A percentile compares a stretch with the other conserved stretches of the same genome.
Evolutionary conservation across 1,140 invertebrate species (phyloP).

Genomic region (Ephestia elutella): DNA sequence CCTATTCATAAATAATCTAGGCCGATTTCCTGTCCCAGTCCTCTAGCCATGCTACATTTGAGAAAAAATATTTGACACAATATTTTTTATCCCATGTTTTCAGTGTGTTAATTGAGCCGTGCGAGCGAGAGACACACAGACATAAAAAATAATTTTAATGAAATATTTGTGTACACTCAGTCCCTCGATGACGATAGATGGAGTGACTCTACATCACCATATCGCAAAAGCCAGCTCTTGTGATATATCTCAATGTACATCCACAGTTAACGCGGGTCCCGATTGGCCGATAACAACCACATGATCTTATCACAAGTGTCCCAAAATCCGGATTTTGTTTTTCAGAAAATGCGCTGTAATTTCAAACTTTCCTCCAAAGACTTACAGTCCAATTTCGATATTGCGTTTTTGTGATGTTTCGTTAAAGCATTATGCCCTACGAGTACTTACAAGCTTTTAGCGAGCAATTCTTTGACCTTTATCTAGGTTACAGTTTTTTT

Average conservation of each 20-base stretch:
- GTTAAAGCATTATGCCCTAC: conserved; percentile 1
- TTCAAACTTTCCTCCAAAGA: background rate
- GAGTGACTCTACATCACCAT: background rate
- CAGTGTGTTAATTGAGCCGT: too few species aligned
- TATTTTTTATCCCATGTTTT: too few species aligned
- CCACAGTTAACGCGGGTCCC: background rate
- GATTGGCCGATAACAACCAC: background rate
- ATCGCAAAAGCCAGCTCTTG: background rate
- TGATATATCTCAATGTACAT: background rate
- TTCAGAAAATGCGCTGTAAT: background rate
- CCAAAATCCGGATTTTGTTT: background rate
- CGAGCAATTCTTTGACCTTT: background rate
- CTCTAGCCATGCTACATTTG: too few species aligned
- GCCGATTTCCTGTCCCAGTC: too few species aligned
- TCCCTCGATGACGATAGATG: too few species aligned
- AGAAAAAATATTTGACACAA: too few species aligned
- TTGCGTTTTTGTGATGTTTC: background rate
- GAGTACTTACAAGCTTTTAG: conserved; percentile 4
- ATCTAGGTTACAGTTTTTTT: background rate
- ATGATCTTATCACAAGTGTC: background rate
- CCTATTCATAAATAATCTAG: too few species aligned
- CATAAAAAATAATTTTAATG: too few species aligned
- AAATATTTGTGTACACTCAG: too few species aligned
- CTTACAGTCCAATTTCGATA: background rate
- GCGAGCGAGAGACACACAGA: too few species aligned